Evolutionary conservation across 1,140 invertebrate species (phyloP).

Genomic region (Microplitis demolitor): DNA sequence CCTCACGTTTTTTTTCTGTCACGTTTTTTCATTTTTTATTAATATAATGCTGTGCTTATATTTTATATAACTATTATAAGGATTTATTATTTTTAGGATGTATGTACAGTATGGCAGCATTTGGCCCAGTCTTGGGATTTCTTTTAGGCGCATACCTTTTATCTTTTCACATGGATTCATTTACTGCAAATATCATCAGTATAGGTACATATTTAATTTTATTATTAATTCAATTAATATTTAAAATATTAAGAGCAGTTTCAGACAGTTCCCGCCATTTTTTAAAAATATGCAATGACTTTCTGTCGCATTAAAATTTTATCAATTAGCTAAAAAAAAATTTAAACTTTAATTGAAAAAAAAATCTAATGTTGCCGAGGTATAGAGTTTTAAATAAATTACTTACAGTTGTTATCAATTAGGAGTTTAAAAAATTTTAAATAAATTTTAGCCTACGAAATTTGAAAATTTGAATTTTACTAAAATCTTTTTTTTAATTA

Average conservation of each 20-base stretch:
- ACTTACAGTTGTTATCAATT: no score
- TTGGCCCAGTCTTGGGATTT: slow-evolving; percentile 91
- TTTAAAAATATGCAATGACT: no score
- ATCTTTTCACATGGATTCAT: slow-evolving; percentile 87
- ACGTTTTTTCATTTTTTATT: background rate
- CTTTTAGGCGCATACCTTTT: slow-evolving; percentile 88
- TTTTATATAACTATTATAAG: background rate
- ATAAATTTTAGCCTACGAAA: no score
- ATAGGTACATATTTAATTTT: slow-evolving; percentile 66
- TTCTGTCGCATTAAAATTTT: no score
- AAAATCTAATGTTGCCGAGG: no score
- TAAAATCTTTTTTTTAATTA: no score
- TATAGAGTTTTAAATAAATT: no score
- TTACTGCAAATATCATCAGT: slow-evolving; percentile 71
- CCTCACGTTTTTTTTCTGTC: background rate
- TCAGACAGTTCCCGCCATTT: no score
- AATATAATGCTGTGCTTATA: background rate
- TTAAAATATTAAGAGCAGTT: no score
- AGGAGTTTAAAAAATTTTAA: no score
- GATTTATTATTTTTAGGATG: slow-evolving; percentile 67
- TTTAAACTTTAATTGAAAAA: no score
- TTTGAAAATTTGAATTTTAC: no score
- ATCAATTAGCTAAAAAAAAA: background rate
- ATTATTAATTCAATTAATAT: background rate
- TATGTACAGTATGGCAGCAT: slow-evolving; percentile 92